phyloP scores from a whole-genome alignment of 2,888 invertebrate genomes.

The Diaprepes abbreviatus region DNA sequence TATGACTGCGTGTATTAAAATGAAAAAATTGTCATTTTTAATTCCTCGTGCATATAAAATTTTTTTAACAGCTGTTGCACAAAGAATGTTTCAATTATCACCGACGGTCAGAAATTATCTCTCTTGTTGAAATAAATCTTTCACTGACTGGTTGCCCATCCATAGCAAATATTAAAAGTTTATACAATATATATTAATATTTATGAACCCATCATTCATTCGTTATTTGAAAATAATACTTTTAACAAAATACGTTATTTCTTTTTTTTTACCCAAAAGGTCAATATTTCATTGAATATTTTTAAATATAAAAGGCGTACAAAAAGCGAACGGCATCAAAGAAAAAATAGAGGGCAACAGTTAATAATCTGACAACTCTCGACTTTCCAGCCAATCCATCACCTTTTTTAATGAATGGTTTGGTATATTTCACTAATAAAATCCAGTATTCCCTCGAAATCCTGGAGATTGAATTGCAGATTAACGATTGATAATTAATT shows the following conservation, averaged over 20 bases:
- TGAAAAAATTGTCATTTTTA: too few relatives aligned
- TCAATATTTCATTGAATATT: slow-evolving; percentile 31
- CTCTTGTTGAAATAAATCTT: too few relatives aligned
- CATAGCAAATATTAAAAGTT: too few relatives aligned
- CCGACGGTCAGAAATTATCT: too few relatives aligned
- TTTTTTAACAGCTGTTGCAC: too few relatives aligned
- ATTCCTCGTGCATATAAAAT: too few relatives aligned
- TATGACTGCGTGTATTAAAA: too few relatives aligned
- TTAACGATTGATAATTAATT: slow-evolving; percentile 45
- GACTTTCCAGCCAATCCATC: slow-evolving; percentile 44
- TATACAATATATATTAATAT: slow-evolving; percentile 7
- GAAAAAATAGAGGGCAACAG: slow-evolving; percentile 36
- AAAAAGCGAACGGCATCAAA: slow-evolving; percentile 24
- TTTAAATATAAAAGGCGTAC: slow-evolving; percentile 35
- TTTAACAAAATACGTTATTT: slow-evolving; percentile 11
- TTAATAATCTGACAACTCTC: slow-evolving; percentile 44
- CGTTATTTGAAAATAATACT: not conserved
- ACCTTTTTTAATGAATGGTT: slow-evolving; percentile 38
- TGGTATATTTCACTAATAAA: slow-evolving; percentile 41
- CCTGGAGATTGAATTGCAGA: slow-evolving; percentile 41
- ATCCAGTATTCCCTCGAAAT: slow-evolving; percentile 27
- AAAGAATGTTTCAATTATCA: too few relatives aligned
- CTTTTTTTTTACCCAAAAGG: slow-evolving; percentile 26
- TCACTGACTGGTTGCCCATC: too few relatives aligned
- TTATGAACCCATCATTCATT: not conserved